phyloP scores from a whole-genome alignment of 2,888 invertebrate genomes.

The Prenolepis imparis region DNA sequence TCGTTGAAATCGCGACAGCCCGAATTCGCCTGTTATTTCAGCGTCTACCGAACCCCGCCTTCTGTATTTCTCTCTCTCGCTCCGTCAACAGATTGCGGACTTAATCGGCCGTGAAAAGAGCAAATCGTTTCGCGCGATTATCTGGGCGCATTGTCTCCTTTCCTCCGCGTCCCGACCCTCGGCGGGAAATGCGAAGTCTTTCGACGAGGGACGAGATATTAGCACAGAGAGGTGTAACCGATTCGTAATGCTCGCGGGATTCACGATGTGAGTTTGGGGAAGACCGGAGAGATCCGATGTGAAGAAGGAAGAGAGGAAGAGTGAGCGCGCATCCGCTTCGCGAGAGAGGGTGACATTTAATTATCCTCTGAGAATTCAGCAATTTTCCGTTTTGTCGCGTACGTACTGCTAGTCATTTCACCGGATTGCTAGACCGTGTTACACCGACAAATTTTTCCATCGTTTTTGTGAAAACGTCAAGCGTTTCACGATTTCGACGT shows the following conservation, averaged over 20 bases:
- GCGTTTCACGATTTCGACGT: not conserved
- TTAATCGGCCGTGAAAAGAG: conserved; percentile 85
- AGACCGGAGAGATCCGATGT: conserved; percentile 49
- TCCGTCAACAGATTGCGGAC: conserved; percentile 80
- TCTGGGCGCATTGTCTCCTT: conserved; percentile 78
- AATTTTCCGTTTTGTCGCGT: conserved; percentile 56
- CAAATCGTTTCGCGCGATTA: conserved; percentile 85
- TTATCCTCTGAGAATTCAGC: conserved; percentile 70
- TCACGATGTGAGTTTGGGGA: conserved; percentile 69
- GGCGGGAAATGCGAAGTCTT: conserved; percentile 52
- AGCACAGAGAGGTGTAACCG: conserved; percentile 75
- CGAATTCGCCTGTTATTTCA: conserved; percentile 63
- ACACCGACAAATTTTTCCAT: conserved; percentile 11
- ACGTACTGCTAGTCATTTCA: conserved; percentile 43
- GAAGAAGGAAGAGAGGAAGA: conserved; percentile 34
- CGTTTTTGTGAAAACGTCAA: not conserved
- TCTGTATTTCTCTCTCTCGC: conserved; percentile 52
- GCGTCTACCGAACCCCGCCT: conserved; percentile 59
- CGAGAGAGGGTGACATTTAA: conserved; percentile 56
- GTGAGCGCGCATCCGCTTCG: conserved; percentile 36
- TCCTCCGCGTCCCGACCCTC: conserved; percentile 27
- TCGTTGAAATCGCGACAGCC: conserved; percentile 10
- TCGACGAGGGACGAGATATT: conserved; percentile 68
- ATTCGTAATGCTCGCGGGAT: conserved; percentile 78
- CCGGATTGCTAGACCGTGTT: conserved; percentile 18